These are phyloP conservation scores for Cryptotermes secundus DNA, from an alignment of 1,140 invertebrate genomes.

Conservation along the genomic window DNA sequence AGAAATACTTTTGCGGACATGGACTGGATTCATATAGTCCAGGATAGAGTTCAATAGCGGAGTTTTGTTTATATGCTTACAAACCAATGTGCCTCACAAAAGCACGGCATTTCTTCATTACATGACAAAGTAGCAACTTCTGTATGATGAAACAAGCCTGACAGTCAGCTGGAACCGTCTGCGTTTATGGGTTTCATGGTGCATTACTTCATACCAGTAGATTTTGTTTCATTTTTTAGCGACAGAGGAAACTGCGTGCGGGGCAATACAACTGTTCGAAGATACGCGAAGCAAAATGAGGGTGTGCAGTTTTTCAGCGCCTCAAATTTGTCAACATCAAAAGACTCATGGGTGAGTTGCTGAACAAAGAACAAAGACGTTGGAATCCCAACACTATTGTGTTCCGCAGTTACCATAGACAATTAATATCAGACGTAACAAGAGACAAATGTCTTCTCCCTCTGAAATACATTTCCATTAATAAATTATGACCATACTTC, in stretches of 20 bases:
- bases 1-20: too few species aligned
- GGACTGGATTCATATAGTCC: too few species aligned
- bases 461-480: constrained; percentile 1
- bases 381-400: neutral
- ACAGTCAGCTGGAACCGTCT: too few species aligned
- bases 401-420: neutral
- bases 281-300: neutral
- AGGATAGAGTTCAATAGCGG: too few species aligned
- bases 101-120: too few species aligned
- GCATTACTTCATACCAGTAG: too few species aligned
- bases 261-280: neutral
- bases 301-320: neutral
- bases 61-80: too few species aligned
- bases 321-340: neutral
- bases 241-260: neutral
- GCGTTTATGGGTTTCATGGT: too few species aligned
- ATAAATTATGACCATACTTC: neutral
- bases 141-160: too few species aligned
- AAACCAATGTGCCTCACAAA: too few species aligned
- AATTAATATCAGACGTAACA: neutral
- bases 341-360: neutral
- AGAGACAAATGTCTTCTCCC: neutral
- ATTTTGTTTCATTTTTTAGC: neutral
- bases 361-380: neutral
- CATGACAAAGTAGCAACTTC: too few species aligned